Evolutionary conservation across 64 coral and sea anemone species (phyloP).

Genomic region (Astreopora myriophthalma): DNA sequence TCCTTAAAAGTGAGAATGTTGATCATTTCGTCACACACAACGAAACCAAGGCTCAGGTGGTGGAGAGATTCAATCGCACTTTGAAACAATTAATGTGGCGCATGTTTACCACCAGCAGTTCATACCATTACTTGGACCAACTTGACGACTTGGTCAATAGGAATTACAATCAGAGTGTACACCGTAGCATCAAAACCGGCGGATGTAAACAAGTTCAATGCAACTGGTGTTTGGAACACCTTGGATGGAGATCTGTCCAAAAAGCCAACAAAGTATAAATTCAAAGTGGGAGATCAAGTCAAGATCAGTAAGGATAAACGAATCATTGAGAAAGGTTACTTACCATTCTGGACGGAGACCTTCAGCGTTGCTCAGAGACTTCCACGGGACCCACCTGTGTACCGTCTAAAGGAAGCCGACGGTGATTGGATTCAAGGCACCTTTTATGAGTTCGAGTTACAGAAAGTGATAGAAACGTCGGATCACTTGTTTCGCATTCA

Average conservation of each 20-base stretch:
- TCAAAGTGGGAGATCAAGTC: constrained; percentile 40
- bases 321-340: constrained; percentile 46
- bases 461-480: constrained; percentile 25
- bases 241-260: background rate
- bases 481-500: constrained; percentile 46
- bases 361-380: constrained; percentile 25
- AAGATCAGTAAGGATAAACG: constrained; percentile 31
- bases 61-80: too few relatives aligned
- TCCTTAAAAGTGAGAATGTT: background rate
- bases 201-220: background rate
- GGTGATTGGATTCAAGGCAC: too few relatives aligned
- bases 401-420: constrained; percentile 46
- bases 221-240: constrained; percentile 10
- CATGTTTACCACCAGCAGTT: constrained; percentile 23
- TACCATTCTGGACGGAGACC: background rate
- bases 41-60: background rate
- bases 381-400: constrained; percentile 9
- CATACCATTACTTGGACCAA: background rate
- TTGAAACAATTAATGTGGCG: constrained; percentile 22
- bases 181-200: too few relatives aligned
- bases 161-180: constrained; percentile 13
- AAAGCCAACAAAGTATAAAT: background rate
- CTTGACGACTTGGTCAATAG: constrained; percentile 8
- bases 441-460: too few relatives aligned
- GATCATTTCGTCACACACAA: background rate